Conservation (phyloP, 1,140 invertebrate species). For the Ceratoteleas bidentatus region DNA sequence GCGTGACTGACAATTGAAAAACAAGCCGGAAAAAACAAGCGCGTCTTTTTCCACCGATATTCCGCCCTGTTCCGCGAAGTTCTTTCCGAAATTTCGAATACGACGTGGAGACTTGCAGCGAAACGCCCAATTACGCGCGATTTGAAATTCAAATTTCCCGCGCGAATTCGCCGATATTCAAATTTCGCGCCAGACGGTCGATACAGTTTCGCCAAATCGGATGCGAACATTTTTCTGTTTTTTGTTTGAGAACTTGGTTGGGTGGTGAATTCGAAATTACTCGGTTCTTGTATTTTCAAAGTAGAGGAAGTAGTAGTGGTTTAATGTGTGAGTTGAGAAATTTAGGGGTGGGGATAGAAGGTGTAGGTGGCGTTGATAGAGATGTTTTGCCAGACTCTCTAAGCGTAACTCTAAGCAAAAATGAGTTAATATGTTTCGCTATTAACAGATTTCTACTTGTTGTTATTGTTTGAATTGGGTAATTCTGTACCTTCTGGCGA, state of each 20-base stretch:
- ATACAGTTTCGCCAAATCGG: not conserved
- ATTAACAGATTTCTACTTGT: constrained; percentile 33
- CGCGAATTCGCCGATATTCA: constrained; percentile 3
- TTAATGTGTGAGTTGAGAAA: not conserved
- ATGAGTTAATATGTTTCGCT: constrained; percentile 9
- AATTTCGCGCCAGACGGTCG: constrained; percentile 13
- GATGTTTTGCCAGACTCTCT: too few relatives aligned
- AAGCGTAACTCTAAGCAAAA: constrained; percentile 13
- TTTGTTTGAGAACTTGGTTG: not conserved
- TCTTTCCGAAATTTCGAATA: constrained; percentile 30
- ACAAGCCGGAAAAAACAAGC: constrained; percentile 41
- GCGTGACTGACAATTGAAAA: constrained; percentile 64
- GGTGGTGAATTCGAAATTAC: too few relatives aligned
- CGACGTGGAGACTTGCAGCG: not conserved
- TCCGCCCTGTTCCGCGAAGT: not conserved
- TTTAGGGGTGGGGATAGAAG: too few relatives aligned
- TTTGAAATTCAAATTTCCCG: not conserved
- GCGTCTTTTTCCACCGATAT: constrained; percentile 17
- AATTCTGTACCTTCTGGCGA: constrained; percentile 49
- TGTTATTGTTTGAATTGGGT: constrained; percentile 21
- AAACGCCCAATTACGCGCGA: not conserved
- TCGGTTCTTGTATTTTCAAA: not conserved
- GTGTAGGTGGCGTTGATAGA: not conserved
- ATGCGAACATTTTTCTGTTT: not conserved
- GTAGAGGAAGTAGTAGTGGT: not conserved